These are phyloP conservation scores for Gymnoscopelus microlampas DNA, from an alignment of 2,797 vertebrate genomes.

Conservation along the genomic window DNA sequence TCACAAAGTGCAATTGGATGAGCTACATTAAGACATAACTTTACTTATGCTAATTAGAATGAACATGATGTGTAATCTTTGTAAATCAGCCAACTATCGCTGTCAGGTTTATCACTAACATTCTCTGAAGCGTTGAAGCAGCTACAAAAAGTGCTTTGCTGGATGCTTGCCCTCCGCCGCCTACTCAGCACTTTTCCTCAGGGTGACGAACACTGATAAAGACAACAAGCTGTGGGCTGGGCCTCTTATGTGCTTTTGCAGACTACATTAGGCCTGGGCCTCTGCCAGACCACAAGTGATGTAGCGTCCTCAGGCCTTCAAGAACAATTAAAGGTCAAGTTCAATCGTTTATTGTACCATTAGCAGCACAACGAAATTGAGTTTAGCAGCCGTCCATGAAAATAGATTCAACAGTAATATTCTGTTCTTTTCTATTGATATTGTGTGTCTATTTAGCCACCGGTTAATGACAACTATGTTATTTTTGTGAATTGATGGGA, in stretches of 20 bases:
- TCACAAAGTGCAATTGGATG: neutral
- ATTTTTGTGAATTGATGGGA: too few relatives aligned
- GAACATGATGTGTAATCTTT: neutral
- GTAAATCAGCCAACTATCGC: neutral
- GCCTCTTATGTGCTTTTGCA: conserved; percentile 5
- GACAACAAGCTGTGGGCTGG: conserved; percentile 42
- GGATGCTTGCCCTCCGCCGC: conserved; percentile 13
- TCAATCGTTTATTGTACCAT: too few relatives aligned
- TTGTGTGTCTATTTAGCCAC: neutral
- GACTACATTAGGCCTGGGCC: conserved; percentile 40
- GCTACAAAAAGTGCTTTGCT: conserved; percentile 42
- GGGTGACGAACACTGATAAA: conserved; percentile 48
- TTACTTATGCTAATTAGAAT: too few relatives aligned
- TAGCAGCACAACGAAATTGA: too few relatives aligned
- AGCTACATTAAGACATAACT: neutral
- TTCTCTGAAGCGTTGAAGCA: too few relatives aligned
- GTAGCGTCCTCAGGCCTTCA: conserved; percentile 4
- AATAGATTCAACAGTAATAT: conserved; percentile 4
- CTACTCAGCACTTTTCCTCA: conserved; percentile 53
- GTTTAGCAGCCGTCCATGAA: neutral
- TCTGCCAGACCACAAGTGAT: conserved; percentile 38
- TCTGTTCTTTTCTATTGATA: neutral
- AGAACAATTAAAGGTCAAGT: too few relatives aligned
- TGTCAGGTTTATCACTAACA: too few relatives aligned
- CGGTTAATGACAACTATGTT: neutral